Conservation (phyloP, 2,888 invertebrate species). For the Temnothorax unifasciatus region DNA sequence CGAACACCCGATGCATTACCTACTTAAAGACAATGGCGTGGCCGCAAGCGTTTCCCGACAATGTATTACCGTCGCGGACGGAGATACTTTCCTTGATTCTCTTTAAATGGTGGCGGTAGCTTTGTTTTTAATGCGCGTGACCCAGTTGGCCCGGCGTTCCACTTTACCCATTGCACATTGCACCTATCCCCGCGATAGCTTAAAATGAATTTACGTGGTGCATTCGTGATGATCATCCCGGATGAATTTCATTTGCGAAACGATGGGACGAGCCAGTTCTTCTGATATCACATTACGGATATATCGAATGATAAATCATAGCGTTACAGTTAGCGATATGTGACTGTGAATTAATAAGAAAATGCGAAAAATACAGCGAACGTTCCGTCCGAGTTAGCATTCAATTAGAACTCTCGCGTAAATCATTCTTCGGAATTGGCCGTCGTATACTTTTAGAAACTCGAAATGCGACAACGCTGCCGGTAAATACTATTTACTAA, state of each 20-base stretch:
- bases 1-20: slow-evolving; percentile 72
- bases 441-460: slow-evolving; percentile 3
- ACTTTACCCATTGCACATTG: slow-evolving; percentile 65
- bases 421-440: slow-evolving; percentile 30
- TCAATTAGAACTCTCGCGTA: slow-evolving; percentile 40
- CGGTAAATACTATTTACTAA: slow-evolving; percentile 18
- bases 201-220: slow-evolving; percentile 42
- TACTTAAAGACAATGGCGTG: slow-evolving; percentile 75
- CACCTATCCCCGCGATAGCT: slow-evolving; percentile 67
- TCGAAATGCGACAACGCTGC: neutral
- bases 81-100: slow-evolving; percentile 76
- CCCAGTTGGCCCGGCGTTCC: slow-evolving; percentile 75
- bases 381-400: neutral
- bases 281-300: neutral
- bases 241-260: slow-evolving; percentile 14
- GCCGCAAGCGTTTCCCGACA: slow-evolving; percentile 75
- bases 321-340: neutral
- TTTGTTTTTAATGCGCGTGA: slow-evolving; percentile 78
- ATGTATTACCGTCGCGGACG: slow-evolving; percentile 71
- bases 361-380: neutral
- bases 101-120: slow-evolving; percentile 76
- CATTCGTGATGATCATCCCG: slow-evolving; percentile 34
- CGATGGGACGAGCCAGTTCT: neutral
- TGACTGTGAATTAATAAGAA: slow-evolving; percentile 1
- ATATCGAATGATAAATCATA: slow-evolving; percentile 1